Conservation (phyloP, 1,140 invertebrate species). For the Macrosteles quadrilineatus region DNA sequence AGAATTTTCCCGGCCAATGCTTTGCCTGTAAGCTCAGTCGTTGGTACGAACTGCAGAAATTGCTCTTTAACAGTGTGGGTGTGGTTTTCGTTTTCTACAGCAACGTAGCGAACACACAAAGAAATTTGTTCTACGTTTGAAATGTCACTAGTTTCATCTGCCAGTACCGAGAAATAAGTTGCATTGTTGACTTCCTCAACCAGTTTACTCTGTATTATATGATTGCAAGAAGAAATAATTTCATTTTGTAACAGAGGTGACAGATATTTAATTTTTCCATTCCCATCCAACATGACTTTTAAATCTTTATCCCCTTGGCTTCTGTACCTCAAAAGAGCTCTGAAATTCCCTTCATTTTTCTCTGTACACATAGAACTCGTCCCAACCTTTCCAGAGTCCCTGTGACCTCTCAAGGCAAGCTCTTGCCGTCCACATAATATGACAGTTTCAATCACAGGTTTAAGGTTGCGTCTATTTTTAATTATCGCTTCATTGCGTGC, state of each 20-base stretch:
- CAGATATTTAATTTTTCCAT: constrained; percentile 13
- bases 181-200: constrained; percentile 12
- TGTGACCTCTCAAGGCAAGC: no score
- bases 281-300: not conserved
- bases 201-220: constrained; percentile 7
- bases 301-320: constrained; percentile 7
- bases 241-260: no score
- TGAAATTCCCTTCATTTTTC: no score
- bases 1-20: constrained; percentile 10
- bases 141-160: constrained; percentile 16
- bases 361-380: not conserved
- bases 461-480: constrained; percentile 7
- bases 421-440: no score
- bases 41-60: constrained; percentile 39
- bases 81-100: not conserved
- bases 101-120: constrained; percentile 1
- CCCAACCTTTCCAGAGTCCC: not conserved
- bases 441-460: constrained; percentile 15
- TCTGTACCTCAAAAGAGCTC: no score
- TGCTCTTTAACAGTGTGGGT: constrained; percentile 26
- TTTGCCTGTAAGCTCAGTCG: constrained; percentile 38
- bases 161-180: not conserved
- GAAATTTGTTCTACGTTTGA: constrained; percentile 9
- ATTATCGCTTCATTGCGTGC: not conserved
- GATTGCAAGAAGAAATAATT: not conserved